Evolutionary conservation across 2,888 invertebrate genomes (phyloP), one percentile per base, ranked within the genome.

Genomic region (Apodemia hepburni): DNA sequence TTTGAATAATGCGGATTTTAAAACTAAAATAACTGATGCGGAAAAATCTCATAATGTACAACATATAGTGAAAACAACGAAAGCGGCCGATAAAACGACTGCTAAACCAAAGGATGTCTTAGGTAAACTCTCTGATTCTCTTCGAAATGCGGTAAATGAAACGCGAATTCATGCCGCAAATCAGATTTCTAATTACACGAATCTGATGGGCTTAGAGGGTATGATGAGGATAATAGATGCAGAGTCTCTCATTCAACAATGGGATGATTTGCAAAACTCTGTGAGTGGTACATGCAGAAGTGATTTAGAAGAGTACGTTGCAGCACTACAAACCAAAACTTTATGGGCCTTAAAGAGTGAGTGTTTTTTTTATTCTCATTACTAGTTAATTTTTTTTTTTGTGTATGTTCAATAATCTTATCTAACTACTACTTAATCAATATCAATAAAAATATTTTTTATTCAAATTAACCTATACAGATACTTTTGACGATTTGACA

Each of bases 301-400:
- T 35, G 93, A 95, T 68, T 81, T 95, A 84, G 92, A 93, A 71
- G 79, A 82, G 47, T 95, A 94, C 75, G 87, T 95, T 51, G 84
- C 88, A 12, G 94, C 94, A 1, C 82, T 95, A 45, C 76, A 79
- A 63, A 86, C 88, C 59, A 93, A 93, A 61, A 87, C 92, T 61
- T 85, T 93, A 11, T 95, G 95, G 95, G 95, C 95, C 7, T 89
- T 95, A 58, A 95, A 95, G 82, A 94, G 95, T 95, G 82, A 95
- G 95, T 94, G 65, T 47, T 4, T 60, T 59, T 60, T 11, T 45
- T 38, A 38, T 22, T 22, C 22, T 22, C 22, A 38, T 35, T 35
- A 9, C 8, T 35, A 9, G 3, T 11, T 17, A 17, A 18, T 22
- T 42, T 27, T 63, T 60, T 3, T 29, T 29, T 5, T 29, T 6